phyloP scores from a whole-genome alignment of 2,113 vertebrate genomes.

The Telmatochromis brichardi region DNA sequence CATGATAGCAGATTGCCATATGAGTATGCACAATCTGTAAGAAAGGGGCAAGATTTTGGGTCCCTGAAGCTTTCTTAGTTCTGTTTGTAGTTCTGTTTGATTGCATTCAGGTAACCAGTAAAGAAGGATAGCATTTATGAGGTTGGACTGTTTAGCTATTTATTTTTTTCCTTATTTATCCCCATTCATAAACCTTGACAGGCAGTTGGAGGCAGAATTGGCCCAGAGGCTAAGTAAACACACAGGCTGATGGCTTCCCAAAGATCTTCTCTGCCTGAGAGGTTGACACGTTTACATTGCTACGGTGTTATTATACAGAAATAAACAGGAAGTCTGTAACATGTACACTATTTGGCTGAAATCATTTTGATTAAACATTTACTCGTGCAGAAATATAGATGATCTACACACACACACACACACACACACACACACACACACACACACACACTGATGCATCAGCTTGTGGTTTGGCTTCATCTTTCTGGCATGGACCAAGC shows the following conservation, averaged over 20 bases:
- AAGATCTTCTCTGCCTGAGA: neutral
- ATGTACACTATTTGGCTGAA: neutral
- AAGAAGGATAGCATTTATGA: too few species aligned
- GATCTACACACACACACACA: neutral
- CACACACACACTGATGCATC: neutral
- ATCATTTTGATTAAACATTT: neutral
- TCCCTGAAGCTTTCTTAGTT: too few species aligned
- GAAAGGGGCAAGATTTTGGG: too few species aligned
- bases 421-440: neutral
- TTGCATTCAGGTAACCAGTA: too few species aligned
- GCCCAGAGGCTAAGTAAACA: neutral
- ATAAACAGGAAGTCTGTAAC: neutral
- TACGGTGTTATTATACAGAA: neutral
- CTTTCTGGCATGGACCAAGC: neutral
- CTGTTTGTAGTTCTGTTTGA: too few species aligned
- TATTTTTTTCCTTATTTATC: neutral
- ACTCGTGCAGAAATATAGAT: neutral
- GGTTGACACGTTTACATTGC: neutral
- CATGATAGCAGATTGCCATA: too few species aligned
- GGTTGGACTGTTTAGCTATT: neutral
- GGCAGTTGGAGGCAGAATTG: neutral
- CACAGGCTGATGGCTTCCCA: neutral
- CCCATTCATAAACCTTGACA: neutral
- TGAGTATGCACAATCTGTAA: too few species aligned
- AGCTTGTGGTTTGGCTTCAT: constrained; percentile 39